These are phyloP conservation scores for Acleris emargana DNA, from an alignment of 2,888 invertebrate species.

Conservation along the genomic window DNA sequence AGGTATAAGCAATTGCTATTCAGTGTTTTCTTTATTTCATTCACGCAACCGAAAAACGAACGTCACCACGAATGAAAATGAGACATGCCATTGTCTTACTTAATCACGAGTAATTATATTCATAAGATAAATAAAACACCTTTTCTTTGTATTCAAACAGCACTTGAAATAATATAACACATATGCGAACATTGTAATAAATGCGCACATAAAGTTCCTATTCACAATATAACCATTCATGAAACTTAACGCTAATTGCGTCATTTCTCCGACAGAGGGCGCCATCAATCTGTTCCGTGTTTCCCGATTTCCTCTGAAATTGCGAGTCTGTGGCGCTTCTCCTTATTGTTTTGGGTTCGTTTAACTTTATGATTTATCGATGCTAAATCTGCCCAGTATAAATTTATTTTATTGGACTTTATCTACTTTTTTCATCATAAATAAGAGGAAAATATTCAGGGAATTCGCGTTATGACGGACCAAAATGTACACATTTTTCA, in stretches of 20 bases:
- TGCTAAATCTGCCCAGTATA: constrained; percentile 40
- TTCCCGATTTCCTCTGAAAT: constrained; percentile 35
- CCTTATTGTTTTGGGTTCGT: constrained; percentile 48
- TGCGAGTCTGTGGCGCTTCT: constrained; percentile 39
- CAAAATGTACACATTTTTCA: too few species aligned
- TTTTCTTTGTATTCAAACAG: not conserved
- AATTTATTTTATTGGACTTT: constrained; percentile 37
- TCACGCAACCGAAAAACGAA: too few species aligned
- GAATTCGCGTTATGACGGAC: not conserved
- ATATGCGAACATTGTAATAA: constrained; percentile 10
- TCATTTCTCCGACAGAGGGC: constrained; percentile 34
- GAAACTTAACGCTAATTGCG: constrained; percentile 30
- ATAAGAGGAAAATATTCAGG: not conserved
- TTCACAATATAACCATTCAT: constrained; percentile 26
- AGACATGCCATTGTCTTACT: too few species aligned
- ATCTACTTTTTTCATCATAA: constrained; percentile 6
- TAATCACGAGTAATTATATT: too few species aligned
- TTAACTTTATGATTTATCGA: constrained; percentile 49
- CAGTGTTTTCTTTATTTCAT: too few species aligned
- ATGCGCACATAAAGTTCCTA: constrained; percentile 20
- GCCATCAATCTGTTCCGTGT: constrained; percentile 38
- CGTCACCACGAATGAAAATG: too few species aligned
- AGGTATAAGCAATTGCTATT: too few species aligned
- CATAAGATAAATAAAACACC: not conserved
- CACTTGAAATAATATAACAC: constrained; percentile 3